A percentile compares a stretch with the other conserved stretches of the same genome.
phyloP scores from a whole-genome alignment of 2,797 vertebrate species.

The Arrhamphus sclerolepis region DNA sequence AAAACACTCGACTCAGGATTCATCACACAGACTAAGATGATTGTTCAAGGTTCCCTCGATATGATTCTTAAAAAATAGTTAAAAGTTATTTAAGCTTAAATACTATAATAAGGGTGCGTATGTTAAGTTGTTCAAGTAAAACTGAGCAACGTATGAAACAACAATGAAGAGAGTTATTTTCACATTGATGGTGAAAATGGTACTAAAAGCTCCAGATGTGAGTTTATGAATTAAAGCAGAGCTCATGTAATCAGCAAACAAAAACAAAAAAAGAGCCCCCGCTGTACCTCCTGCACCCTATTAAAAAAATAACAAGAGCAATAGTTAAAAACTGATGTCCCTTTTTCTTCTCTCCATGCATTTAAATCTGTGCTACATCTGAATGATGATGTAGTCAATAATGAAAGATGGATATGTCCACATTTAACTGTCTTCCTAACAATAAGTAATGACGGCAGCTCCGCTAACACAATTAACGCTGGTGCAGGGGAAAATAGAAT shows the following conservation, averaged over 20 bases:
- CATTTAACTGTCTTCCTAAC: constrained; percentile 63
- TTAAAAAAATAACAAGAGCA: constrained; percentile 14
- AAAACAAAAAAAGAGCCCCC: background rate
- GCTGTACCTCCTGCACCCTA: too few relatives aligned
- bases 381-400: constrained; percentile 57
- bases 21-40: constrained; percentile 56
- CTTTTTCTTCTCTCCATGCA: constrained; percentile 31
- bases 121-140: background rate
- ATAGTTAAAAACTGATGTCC: constrained; percentile 19
- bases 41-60: constrained; percentile 35
- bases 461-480: constrained; percentile 71
- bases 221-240: constrained; percentile 3
- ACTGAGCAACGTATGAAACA: background rate
- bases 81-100: constrained; percentile 15
- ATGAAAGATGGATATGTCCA: constrained; percentile 63
- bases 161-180: too few relatives aligned
- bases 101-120: background rate
- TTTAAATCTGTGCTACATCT: constrained; percentile 53
- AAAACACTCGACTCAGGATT: constrained; percentile 47
- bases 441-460: constrained; percentile 70
- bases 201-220: background rate
- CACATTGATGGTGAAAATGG: too few relatives aligned
- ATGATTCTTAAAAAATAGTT: constrained; percentile 33
- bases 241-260: constrained; percentile 22
- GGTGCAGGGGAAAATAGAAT: constrained; percentile 61